Evolutionary conservation across 2,888 invertebrate genomes (phyloP).

Genomic region (Petrolisthes cinctipes): DNA sequence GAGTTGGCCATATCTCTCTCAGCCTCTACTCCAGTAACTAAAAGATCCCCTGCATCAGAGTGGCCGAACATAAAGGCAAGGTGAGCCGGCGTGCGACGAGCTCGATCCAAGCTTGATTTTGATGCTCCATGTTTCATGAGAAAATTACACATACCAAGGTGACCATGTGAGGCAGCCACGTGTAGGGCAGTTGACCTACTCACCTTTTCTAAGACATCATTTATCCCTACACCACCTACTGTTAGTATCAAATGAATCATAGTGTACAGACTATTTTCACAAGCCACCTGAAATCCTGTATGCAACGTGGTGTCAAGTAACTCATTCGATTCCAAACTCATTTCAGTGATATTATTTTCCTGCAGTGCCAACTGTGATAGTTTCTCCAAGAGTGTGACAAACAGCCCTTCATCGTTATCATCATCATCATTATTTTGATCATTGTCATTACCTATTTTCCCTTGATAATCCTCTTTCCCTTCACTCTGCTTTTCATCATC

Average conservation of each 20-base stretch:
- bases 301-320: neutral
- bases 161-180: conserved; percentile 19
- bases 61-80: conserved; percentile 39
- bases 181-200: conserved; percentile 28
- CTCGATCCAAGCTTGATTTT: neutral
- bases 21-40: neutral
- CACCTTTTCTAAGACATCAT: conserved; percentile 18
- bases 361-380: neutral
- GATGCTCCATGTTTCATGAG: neutral
- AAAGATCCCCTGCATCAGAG: neutral
- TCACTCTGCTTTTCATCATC: too few relatives aligned
- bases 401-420: conserved; percentile 8
- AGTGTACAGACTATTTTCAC: neutral
- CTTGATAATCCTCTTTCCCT: too few relatives aligned
- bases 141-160: neutral
- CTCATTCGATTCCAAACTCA: neutral
- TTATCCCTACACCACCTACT: neutral
- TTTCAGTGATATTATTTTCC: neutral
- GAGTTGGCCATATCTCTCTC: neutral
- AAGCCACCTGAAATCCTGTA: neutral
- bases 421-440: neutral
- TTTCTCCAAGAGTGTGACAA: conserved; percentile 8
- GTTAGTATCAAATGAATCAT: conserved; percentile 25
- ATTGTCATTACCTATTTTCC: neutral
- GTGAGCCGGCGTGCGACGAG: conserved; percentile 17